Evolutionary conservation across 2,113 vertebrate genomes (phyloP).

Genomic region (Melozone crissalis): DNA sequence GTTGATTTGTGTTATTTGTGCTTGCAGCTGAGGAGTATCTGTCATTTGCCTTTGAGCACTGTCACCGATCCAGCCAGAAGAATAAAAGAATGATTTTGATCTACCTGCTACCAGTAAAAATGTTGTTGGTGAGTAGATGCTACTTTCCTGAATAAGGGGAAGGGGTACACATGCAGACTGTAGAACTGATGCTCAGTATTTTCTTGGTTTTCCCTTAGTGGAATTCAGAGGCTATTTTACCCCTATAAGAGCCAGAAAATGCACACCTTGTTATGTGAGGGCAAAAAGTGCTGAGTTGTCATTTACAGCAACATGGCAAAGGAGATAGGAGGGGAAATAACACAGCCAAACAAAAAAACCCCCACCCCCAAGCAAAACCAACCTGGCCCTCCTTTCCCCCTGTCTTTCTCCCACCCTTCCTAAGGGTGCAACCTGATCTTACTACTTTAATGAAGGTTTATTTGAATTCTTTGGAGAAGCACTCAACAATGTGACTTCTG

Average conservation of each 20-base stretch:
- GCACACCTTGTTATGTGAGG: background rate
- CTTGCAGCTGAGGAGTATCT: constrained; percentile 90
- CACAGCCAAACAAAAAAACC: background rate
- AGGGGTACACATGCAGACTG: background rate
- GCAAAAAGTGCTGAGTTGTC: background rate
- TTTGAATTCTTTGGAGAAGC: background rate
- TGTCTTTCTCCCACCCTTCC: fast-evolving
- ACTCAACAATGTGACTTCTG: background rate
- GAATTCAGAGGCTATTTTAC: background rate
- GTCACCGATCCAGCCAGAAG: constrained; percentile 92
- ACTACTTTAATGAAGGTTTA: background rate
- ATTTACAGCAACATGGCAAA: background rate
- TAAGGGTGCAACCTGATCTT: background rate
- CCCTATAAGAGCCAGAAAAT: background rate
- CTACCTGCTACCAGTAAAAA: constrained; percentile 95
- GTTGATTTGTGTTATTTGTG: background rate
- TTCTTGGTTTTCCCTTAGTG: background rate
- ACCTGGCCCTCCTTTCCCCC: fast-evolving
- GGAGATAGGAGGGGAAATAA: background rate
- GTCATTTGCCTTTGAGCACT: constrained; percentile 91
- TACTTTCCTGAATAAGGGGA: background rate
- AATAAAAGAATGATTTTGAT: constrained; percentile 98
- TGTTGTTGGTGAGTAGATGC: constrained; percentile 86
- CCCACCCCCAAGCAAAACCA: background rate
- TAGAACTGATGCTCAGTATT: background rate